Base-by-base conservation (phyloP, 2,888 invertebrate genomes). In the Dryadula phaetusa region DNA sequence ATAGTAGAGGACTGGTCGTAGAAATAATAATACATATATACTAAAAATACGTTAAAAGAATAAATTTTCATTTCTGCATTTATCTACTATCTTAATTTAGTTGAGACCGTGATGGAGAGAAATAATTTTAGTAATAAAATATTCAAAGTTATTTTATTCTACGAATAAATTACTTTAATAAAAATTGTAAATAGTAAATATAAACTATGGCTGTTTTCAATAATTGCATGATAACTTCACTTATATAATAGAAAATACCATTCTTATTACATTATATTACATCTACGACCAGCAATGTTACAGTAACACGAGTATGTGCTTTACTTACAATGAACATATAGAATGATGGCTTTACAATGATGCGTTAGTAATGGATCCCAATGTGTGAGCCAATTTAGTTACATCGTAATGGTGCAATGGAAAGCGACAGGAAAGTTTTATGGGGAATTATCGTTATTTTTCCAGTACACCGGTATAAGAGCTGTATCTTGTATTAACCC, bases 401-500 rank as follows among this genome's bases (percentile, higher is more conserved):
- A 91, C 90, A 84, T 89, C 84, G 83, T 82, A 86, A 80, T 86
- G 90, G 92, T 92, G 92, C 91, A 92, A 91, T 90, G 92, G 91
- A 92, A 91, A 92, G 90, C 90, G 89, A 91, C 90, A 91, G 90
- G 87, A 89, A 90, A 89, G 88, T 87, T 78, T 77, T 83, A 85
- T 85, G 86, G 81, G 83, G 83, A 81, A 85, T 84, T 86, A 80
- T 75, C 78, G 82, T 88, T 90, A 89, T 90, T 87, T 91, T 92
- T 92, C 92, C 92, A 91, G 82, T 90, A 90, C 92, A 92, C 92
- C 83, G 86, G 84, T 85, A 84, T 86, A 81, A 28, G 83, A 90
- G 91, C 90, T 92, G 92, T 92, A 92, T 92, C 92, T 92, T 92
- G 92, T 92, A 92, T 92, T 92, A 92, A 92, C 92, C 92, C 91